Base-by-base conservation (phyloP, 1,140 invertebrate species). In the Lerema accius region DNA sequence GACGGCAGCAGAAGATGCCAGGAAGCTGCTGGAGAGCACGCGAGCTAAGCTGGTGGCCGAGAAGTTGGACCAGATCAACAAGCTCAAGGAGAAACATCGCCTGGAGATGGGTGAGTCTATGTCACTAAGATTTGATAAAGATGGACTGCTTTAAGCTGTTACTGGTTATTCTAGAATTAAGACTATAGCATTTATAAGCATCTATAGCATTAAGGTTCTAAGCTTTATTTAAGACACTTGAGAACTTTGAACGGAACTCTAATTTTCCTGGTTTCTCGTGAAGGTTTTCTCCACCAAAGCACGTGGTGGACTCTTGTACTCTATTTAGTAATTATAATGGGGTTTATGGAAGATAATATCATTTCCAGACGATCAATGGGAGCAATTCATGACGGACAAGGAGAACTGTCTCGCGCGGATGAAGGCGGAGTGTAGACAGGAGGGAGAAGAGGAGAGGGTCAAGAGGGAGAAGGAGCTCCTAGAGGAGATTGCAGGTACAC, bases 331-430 rank as follows among this genome's bases (percentile, higher is more conserved):
- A n/a, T n/a, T n/a, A n/a, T n/a, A n/a, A n/a, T n/a, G n/a, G n/a
- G n/a, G n/a, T n/a, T n/a, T n/a, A n/a, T n/a, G n/a, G n/a, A n/a
- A n/a, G n/a, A n/a, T n/a, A n/a, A n/a, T n/a, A n/a, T n/a, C n/a
- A 26, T 56, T 79, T 78, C 3, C 70, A 92, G 90, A 92, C 51
- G 82, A 87, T 5, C 91, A 92, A 75, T 92, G 90, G 90, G 91
- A 91, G 39, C 74, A 83, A 14, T 91, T 92, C 65, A 90, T 89
- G 82, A 59, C 72, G 4, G 91, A 92, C 69, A 92, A 92, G 49
- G 91, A 92, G 64, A 77, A 73, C 50, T 92, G 91, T 55, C 70
- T 92, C 7, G 77, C 82, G 32, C 73, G 91, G 37, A 92, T 92
- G 91, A 92, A 92, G 63, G 63, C 76, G 1, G 91, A 92, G 53